Base-by-base conservation (phyloP, 1,140 invertebrate genomes). In the Forficula auricularia region DNA sequence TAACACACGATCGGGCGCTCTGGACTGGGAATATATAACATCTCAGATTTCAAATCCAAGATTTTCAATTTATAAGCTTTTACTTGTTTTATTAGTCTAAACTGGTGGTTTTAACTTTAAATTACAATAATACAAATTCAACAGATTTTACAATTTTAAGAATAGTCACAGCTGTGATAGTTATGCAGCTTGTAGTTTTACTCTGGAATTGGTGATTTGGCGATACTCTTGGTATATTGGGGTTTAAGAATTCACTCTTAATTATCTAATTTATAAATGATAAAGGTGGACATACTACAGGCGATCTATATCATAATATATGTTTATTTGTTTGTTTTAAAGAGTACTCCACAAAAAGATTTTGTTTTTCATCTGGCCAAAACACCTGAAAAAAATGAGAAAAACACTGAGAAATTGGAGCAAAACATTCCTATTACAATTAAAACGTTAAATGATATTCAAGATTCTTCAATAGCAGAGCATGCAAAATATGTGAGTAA, bases 301-400 rank as follows among this genome's bases (percentile, higher is more conserved):
- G 12, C 3, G 9, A 2, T 12, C 22, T 3, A 2, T 31, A 9
- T 12, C 15, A 36, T n/a, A 12, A n/a, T 14, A 12, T 40, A 12
- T 27, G 6, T 43, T 44, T 14, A 30, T 42, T 47, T 19, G 3
- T 41, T 34, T 49, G 43, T 49, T 46, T 62, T 60, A 52, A 54
- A 70, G 64, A 73, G 73, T 52, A 68, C 68, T 30, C 56, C 56
- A 32, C 64, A 71, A 47, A 74, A 72, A 52, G 77, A 82, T 54
- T 79, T 70, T 64, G 70, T 80, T 2, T 68, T 82, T 37, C 78
- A 80, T 53, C 60, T 83, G 49, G 73, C 77, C 12, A 68, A 72
- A 49, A 80, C 79, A 14, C 75, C 79, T 12, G 52, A 51, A 30
- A 46, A 40, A 38, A 49, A 50, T 9, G 38, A 31, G 12, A 37